phyloP scores from a whole-genome alignment of 2,888 invertebrate genomes.

The Eilema griseolum region DNA sequence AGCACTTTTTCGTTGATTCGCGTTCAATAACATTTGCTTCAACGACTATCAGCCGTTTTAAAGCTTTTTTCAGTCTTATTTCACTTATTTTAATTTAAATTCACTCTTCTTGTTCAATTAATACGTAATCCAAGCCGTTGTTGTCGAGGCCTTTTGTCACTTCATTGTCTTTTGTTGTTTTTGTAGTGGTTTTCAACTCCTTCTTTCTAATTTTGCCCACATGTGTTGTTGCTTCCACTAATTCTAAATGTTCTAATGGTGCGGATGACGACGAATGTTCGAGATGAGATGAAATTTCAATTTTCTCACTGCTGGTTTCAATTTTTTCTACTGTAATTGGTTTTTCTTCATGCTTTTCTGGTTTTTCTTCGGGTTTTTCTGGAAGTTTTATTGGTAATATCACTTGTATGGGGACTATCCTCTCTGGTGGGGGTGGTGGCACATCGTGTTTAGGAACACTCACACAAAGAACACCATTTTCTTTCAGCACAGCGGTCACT shows the following conservation, averaged over 20 bases:
- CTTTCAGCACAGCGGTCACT: conserved; percentile 73
- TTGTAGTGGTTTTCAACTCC: conserved; percentile 74
- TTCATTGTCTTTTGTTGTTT: conserved; percentile 77
- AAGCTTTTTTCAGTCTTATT: conserved; percentile 74
- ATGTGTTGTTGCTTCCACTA: conserved; percentile 75
- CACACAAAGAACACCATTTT: conserved; percentile 71
- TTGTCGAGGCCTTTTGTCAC: conserved; percentile 74
- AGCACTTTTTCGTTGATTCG: conserved; percentile 44
- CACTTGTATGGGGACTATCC: conserved; percentile 77
- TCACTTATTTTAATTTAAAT: conserved; percentile 41
- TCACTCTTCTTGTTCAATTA: conserved; percentile 71
- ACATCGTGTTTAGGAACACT: conserved; percentile 77
- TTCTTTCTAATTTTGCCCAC: conserved; percentile 83
- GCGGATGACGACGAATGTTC: conserved; percentile 47
- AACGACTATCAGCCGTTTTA: conserved; percentile 40
- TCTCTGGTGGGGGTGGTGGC: conserved; percentile 77
- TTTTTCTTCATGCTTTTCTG: conserved; percentile 56
- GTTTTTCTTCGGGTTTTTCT: conserved; percentile 37
- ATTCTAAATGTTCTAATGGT: conserved; percentile 68
- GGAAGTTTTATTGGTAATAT: conserved; percentile 53
- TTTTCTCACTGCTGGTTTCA: conserved; percentile 42
- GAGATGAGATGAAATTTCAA: conserved; percentile 32
- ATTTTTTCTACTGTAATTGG: conserved; percentile 55
- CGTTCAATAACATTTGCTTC: conserved; percentile 56
- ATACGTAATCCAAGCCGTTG: conserved; percentile 73